Evolutionary conservation across 2,113 vertebrate species (phyloP).

Genomic region (Telmatochromis sp.): DNA sequence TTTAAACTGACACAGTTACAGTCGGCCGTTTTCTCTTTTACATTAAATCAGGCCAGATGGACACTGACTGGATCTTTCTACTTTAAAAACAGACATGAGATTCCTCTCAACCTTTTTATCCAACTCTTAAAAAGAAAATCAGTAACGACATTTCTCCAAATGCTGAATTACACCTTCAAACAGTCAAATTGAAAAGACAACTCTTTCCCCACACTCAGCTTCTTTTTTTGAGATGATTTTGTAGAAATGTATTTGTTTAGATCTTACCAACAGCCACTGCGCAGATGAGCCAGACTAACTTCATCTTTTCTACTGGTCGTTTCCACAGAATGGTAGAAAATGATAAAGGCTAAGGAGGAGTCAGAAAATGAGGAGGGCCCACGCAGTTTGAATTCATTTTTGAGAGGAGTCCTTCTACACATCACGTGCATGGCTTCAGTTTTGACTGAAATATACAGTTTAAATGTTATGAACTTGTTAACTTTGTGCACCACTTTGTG

Average conservation of each 20-base stretch:
- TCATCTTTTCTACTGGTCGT: neutral
- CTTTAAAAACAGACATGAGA: neutral
- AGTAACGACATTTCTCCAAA: neutral
- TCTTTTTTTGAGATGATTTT: rapidly evolving
- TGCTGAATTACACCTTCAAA: rapidly evolving
- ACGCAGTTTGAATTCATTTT: rapidly evolving
- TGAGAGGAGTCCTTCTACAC: neutral
- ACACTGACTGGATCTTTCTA: neutral
- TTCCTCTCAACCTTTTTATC: neutral
- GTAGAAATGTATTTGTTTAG: neutral
- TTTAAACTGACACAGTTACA: neutral
- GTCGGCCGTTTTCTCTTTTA: neutral
- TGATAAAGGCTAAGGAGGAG: neutral
- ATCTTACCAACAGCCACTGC: neutral
- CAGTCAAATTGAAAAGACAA: rapidly evolving
- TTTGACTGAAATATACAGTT: neutral
- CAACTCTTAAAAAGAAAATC: neutral
- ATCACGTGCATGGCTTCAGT: rapidly evolving
- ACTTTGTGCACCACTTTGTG: neutral
- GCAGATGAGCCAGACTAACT: neutral
- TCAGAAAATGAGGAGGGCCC: neutral
- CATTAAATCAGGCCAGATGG: neutral
- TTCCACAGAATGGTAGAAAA: neutral
- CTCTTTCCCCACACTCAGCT: rapidly evolving
- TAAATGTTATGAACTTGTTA: neutral